Evolutionary conservation across 2,113 vertebrate species (phyloP), one percentile per base, ranked within the genome.

Genomic region (Butastur rufipennis): DNA sequence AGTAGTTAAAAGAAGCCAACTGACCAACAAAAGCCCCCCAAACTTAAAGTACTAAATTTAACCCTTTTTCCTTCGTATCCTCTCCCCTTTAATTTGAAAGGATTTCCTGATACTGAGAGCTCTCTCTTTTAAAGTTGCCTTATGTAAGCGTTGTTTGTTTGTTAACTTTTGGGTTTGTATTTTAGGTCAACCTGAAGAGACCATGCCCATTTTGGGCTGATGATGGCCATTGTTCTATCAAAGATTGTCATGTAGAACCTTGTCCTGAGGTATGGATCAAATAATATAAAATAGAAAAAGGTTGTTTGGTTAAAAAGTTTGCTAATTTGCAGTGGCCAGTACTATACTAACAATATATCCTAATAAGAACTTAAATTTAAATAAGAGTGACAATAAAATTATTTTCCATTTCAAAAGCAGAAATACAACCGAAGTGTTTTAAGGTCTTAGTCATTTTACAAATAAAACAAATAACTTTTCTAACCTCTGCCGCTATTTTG

Each of bases 131-230:
- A 7, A 61, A 38, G 9, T 67, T 81, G 38, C 10, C 10, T 47
- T 94, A 25, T 42, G 4, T 48, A 88, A 81, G 6, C 53, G 10
- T 68, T 80, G 31, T 36, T 68, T 80, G 31, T 36, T 68, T 86
- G 6, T 82, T 38, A 93, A 68, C 32, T 72, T 94, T 31, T 91
- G 12, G 0, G 38, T 95, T 89, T 86, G 2, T 75, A 52, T 56
- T 92, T 34, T 97, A 99, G 99, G 99, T 99, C 82, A 99, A 99
- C 97, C 94, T 99, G 95, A 99, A 99, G 97, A 98, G 99, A 36
- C 99, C 99, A 0, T 99, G 99, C 95, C 99, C 99, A 1, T 99
- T 99, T 98, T 99, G 99, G 99, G 98, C 98, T 14, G 99, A 99
- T 10, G 99, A 99, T 74, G 98, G 99, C 81, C 99, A 99, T 32